Evolutionary conservation across 2,888 invertebrate species (phyloP), one percentile per base, ranked within the genome.

Genomic region (Digitonthophagus gazella): DNA sequence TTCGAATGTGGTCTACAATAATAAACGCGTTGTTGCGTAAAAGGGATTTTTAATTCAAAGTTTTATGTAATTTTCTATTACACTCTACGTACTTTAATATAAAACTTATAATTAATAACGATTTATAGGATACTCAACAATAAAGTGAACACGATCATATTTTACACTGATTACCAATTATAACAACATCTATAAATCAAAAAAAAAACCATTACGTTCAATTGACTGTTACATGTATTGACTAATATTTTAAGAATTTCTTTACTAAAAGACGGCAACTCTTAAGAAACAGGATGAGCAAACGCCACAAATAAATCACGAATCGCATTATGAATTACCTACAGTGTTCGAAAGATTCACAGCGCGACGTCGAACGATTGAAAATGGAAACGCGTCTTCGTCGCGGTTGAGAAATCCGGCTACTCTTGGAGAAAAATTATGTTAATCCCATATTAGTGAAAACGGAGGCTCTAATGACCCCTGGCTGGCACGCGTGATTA

Each of bases 391-490:
- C 28, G 28, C 28, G 28, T 44, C 28, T 44, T 44, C 28, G 28
- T 44, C 28, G 28, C 28, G 11, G 28, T 44, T 44, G 28, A 44
- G 28, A 44, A 44, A 44, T 11, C 28, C 28, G 3, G 11, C 28
- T 11, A 11, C 28, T 44, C 11, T 11, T 44, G 28, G 28, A 44
- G 28, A 58, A 58, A 58, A 58, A 58, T 58, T 58, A 58, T 58
- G 15, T 58, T 58, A 58, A 58, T 58, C 58, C 58, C 58, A 58
- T 58, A 58, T 58, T 16, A 18, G 58, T 58, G 58, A 15, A 15
- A 8, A 58, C 58, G 15, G 58, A 44, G 28, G 28, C 28, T 8
- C 28, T 44, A 44, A 44, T 44, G 28, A 44, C 28, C 28, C 28
- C 28, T 44, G 28, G 28, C 28, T 44, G 28, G 28, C 28, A 44